Evolutionary conservation across 2,113 vertebrate genomes (phyloP).

Genomic region (Pteruthius melanotis): DNA sequence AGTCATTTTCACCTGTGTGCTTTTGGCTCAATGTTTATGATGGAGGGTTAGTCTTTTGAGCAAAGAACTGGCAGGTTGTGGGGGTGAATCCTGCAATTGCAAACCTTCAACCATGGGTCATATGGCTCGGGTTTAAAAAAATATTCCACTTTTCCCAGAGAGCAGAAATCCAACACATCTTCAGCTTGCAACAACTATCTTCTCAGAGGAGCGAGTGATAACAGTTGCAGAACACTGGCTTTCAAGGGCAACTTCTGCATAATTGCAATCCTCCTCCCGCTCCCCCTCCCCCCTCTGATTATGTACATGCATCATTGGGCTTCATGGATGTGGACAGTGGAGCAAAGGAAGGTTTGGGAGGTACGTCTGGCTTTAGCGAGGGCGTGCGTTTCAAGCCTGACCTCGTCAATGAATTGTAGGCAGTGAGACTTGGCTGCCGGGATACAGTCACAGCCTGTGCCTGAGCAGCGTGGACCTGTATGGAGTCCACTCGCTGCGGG

Average conservation of each 20-base stretch:
- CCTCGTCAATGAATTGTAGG: conserved; percentile 91
- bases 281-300: conserved; percentile 75
- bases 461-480: conserved; percentile 85
- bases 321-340: conserved; percentile 90
- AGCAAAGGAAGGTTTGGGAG: conserved; percentile 92
- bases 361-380: conserved; percentile 93
- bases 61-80: conserved; percentile 54
- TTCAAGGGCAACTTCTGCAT: conserved; percentile 75
- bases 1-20: conserved; percentile 80
- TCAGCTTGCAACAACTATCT: conserved; percentile 73
- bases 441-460: conserved; percentile 84
- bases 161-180: conserved; percentile 73
- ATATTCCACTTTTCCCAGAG: conserved; percentile 79
- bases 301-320: conserved; percentile 93
- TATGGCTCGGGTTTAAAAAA: conserved; percentile 70
- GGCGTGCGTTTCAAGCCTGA: conserved; percentile 86
- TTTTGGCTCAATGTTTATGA: conserved; percentile 82
- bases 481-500: conserved; percentile 96
- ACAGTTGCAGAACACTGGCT: conserved; percentile 79
- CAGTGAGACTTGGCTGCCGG: conserved; percentile 86
- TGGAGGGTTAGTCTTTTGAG: conserved; percentile 67
- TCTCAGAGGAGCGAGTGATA: conserved; percentile 68
- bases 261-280: conserved; percentile 72
- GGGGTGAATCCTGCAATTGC: conserved; percentile 66
- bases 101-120: conserved; percentile 72